These are phyloP conservation scores for Hypomecis punctinalis DNA, from an alignment of 2,888 invertebrate genomes.

Conservation along the genomic window DNA sequence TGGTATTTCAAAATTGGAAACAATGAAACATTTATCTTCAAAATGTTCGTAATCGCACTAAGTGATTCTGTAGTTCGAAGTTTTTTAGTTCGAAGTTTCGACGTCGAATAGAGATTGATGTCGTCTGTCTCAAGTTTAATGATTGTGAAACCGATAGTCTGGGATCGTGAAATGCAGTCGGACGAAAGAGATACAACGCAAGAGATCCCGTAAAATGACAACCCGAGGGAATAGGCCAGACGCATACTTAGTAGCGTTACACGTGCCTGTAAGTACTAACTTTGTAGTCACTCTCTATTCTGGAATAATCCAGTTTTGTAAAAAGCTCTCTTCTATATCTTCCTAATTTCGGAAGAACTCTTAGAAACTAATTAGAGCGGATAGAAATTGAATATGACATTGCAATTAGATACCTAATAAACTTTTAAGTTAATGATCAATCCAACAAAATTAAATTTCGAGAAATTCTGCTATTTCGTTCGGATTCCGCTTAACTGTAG, in stretches of 20 bases:
- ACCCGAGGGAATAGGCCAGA: neutral
- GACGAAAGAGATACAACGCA: conserved; percentile 50
- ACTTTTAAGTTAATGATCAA: no score
- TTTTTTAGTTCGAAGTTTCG: conserved; percentile 15
- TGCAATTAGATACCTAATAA: no score
- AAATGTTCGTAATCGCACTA: conserved; percentile 18
- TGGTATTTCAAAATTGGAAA: neutral
- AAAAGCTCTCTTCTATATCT: no score
- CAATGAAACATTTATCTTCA: conserved; percentile 9
- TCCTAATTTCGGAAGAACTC: no score
- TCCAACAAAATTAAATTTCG: no score
- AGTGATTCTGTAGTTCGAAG: conserved; percentile 22
- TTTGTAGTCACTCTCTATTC: neutral
- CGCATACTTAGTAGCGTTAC: neutral
- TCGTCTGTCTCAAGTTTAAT: conserved; percentile 44
- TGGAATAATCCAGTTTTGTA: no score
- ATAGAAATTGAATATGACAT: no score
- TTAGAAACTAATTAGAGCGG: no score
- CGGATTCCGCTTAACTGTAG: no score
- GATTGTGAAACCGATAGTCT: conserved; percentile 48
- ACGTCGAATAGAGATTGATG: conserved; percentile 22
- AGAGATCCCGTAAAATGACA: conserved; percentile 12
- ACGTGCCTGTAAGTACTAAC: neutral
- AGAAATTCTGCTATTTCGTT: no score
- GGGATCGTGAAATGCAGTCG: conserved; percentile 52